phyloP scores from a whole-genome alignment of 2,888 invertebrate species.

The Caprella mutica region DNA sequence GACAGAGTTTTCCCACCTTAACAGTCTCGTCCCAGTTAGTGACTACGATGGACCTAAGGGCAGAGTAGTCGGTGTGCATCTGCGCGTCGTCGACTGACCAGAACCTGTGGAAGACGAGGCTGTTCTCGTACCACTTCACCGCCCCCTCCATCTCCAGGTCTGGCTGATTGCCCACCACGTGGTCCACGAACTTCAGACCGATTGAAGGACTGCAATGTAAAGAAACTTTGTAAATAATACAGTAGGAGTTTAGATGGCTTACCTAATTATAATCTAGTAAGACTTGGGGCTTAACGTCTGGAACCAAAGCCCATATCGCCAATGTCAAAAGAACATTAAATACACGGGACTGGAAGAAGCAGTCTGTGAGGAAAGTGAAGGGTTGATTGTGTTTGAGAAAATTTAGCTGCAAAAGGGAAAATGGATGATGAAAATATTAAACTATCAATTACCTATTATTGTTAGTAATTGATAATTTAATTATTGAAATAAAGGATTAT shows the following conservation, averaged over 20 bases:
- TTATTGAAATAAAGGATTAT: no score
- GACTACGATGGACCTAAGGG: constrained; percentile 92
- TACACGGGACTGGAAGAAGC: no score
- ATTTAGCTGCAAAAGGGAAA: neutral
- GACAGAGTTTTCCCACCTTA: no score
- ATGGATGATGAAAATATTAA: neutral
- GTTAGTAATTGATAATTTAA: neutral
- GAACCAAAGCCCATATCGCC: no score
- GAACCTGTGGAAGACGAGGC: constrained; percentile 68
- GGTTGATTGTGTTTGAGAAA: no score
- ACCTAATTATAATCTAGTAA: no score
- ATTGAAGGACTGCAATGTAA: constrained; percentile 14
- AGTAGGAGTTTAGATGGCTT: no score
- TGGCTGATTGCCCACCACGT: constrained; percentile 95
- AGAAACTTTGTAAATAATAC: no score
- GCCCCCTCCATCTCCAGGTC: constrained; percentile 77
- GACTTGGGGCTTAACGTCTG: no score
- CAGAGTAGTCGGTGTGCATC: constrained; percentile 90
- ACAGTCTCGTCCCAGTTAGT: constrained; percentile 95
- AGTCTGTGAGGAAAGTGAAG: no score
- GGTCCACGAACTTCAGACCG: constrained; percentile 75
- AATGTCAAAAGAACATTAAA: no score
- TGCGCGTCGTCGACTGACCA: constrained; percentile 98
- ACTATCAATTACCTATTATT: no score
- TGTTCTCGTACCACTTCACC: constrained; percentile 76